Base-by-base conservation (phyloP, 1,140 invertebrate species). In the Sitodiplosis mosellana region DNA sequence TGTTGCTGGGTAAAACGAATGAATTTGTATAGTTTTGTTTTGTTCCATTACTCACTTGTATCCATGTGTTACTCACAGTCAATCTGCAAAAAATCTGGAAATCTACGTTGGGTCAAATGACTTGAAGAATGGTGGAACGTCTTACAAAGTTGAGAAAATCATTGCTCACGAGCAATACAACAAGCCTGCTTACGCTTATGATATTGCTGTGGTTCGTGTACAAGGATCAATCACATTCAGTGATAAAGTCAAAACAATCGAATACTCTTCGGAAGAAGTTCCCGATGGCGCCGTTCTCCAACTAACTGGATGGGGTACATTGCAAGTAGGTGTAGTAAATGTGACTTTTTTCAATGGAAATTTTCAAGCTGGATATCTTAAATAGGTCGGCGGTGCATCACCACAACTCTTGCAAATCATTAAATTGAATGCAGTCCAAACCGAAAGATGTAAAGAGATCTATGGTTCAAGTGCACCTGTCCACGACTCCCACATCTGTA, bases 291-390 rank as follows among this genome's bases (percentile, higher is more conserved):
- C 56, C 10, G 56, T 60, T 4, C 59, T 71, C 3, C 51, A 63
- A 11, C 57, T 76, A 1, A 73, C 71, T 0, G 73, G 73, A 12
- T 75, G 73, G 73, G 74, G 72, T 22, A 70, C 64, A 0, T 65
- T 61, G 4, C 54, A 34, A 62, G 54, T 60, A 58, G 53, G 53
- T 52, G 50, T 46, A 48, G 7, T 47, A 10, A 36, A 8, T 10
- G 34, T 40, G 38, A 12, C 40, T 17, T 48, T 43, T 21, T 7
- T 12, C 33, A 47, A 46, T 49, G 41, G 17, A 33, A 40, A 37
- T 17, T 14, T 45, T 14, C 40, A 22, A 21, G 42, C 20, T 37
- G 20, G 3, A 4, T 7, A 10, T 43, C n/a, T 43, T 19, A 38
- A 19, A 5, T 21, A 43, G 41, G 21, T 59, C 51, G 60, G 60